Evolutionary conservation across 1,140 invertebrate species (phyloP).

Genomic region (Microplitis demolitor): DNA sequence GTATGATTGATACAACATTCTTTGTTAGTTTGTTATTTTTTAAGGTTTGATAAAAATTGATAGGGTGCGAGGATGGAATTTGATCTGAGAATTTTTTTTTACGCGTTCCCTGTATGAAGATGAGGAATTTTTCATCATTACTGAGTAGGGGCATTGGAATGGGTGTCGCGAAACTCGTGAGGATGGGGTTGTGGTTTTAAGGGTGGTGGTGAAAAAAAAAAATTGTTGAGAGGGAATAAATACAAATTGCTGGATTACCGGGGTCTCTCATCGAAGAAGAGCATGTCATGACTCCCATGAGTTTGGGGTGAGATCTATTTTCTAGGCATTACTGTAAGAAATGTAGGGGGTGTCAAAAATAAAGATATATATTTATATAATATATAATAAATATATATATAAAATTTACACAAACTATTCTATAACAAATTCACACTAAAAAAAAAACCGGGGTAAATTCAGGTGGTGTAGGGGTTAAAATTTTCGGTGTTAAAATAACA

Average conservation of each 20-base stretch:
- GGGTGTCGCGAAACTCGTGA: not conserved
- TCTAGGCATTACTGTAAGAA: slow-evolving; percentile 15
- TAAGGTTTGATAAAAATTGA: slow-evolving; percentile 11
- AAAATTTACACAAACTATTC: too few relatives aligned
- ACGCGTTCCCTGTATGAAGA: slow-evolving; percentile 33
- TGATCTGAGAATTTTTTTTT: slow-evolving; percentile 31
- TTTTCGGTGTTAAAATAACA: too few relatives aligned
- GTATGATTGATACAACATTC: too few relatives aligned
- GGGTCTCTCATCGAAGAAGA: slow-evolving; percentile 33
- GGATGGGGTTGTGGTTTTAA: not conserved
- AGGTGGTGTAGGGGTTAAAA: too few relatives aligned
- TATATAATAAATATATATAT: too few relatives aligned
- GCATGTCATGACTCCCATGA: slow-evolving; percentile 23
- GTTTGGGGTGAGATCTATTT: slow-evolving; percentile 14
- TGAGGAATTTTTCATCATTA: slow-evolving; percentile 61
- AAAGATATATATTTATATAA: not conserved
- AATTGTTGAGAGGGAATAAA: slow-evolving; percentile 55
- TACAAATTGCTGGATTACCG: slow-evolving; percentile 63
- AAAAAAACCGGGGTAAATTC: too few relatives aligned
- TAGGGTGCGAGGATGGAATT: slow-evolving; percentile 22
- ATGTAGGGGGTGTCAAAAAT: not conserved
- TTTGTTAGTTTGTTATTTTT: not conserved
- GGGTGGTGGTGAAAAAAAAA: slow-evolving; percentile 32
- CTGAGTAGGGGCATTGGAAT: slow-evolving; percentile 6
- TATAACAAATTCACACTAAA: too few relatives aligned